A percentile compares a stretch with the other conserved stretches of the same genome.
These are phyloP conservation scores for Epinotia demarniana DNA, from an alignment of 2,888 invertebrate species.

Conservation along the genomic window DNA sequence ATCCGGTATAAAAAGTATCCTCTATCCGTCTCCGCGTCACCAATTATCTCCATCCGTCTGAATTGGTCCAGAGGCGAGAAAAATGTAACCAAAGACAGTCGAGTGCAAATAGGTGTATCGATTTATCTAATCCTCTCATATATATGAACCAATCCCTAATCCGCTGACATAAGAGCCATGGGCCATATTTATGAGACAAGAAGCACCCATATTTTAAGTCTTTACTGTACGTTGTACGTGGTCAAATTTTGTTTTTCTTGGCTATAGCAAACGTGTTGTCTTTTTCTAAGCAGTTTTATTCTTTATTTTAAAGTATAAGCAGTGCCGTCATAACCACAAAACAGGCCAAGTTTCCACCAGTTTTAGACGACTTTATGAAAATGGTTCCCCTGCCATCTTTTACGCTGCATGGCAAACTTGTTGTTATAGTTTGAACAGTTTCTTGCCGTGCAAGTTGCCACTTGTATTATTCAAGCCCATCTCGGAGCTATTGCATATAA, in stretches of 20 bases:
- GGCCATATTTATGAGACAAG: no score
- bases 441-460: slow-evolving; percentile 37
- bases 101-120: no score
- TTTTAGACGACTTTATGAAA: slow-evolving; percentile 18
- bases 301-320: no score
- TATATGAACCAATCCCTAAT: no score
- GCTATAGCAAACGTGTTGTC: not conserved
- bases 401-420: slow-evolving; percentile 32
- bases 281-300: not conserved
- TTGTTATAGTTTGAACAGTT: slow-evolving; percentile 40
- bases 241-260: not conserved
- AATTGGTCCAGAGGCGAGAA: no score
- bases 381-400: slow-evolving; percentile 21
- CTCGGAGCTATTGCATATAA: slow-evolving; percentile 51
- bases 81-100: no score
- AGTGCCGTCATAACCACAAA: not conserved
- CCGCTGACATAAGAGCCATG: no score
- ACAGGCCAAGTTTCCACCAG: not conserved
- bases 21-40: no score
- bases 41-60: no score
- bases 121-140: no score
- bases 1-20: no score
- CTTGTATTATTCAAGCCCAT: slow-evolving; percentile 44
- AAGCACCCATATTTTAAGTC: no score
- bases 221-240: not conserved